Percentiles rank a stretch among this genome's conserved stretches.
phyloP scores from a whole-genome alignment of 2,797 vertebrate species.

The Melanotaenia maccullochi region DNA sequence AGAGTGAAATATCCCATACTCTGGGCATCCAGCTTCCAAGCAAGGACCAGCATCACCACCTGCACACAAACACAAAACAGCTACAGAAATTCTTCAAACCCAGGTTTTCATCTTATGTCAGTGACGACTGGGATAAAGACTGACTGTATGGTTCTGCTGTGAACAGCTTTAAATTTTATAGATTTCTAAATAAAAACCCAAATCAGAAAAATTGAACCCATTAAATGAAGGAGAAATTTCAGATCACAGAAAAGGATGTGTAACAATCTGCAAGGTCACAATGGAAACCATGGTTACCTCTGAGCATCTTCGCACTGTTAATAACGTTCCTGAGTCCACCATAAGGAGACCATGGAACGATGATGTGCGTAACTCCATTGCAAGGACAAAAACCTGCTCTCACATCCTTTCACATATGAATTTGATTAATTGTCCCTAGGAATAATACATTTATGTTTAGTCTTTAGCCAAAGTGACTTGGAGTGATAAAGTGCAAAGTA shows the following conservation, averaged over 20 bases:
- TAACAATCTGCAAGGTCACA: neutral
- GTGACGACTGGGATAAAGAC: neutral
- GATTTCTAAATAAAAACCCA: neutral
- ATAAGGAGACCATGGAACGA: neutral
- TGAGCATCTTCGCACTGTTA: neutral
- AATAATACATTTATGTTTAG: neutral
- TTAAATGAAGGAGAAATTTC: neutral
- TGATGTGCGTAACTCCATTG: neutral
- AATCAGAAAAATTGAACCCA: neutral
- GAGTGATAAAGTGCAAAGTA: neutral
- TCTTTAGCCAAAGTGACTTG: neutral
- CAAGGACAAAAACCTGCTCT: neutral
- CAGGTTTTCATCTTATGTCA: neutral
- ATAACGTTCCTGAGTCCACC: neutral
- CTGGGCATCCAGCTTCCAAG: conserved; percentile 99
- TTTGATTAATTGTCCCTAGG: neutral
- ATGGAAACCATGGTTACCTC: neutral
- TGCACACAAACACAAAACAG: conserved; percentile 57
- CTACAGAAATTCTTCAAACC: conserved; percentile 10
- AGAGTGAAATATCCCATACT: conserved; percentile 99
- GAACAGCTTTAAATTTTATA: neutral
- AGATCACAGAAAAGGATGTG: neutral
- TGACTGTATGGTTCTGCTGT: neutral
- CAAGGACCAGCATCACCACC: conserved; percentile 99
- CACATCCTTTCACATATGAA: neutral